These are phyloP conservation scores for Coenobita brevimanus DNA, from an alignment of 1,140 invertebrate genomes.

Conservation along the genomic window DNA sequence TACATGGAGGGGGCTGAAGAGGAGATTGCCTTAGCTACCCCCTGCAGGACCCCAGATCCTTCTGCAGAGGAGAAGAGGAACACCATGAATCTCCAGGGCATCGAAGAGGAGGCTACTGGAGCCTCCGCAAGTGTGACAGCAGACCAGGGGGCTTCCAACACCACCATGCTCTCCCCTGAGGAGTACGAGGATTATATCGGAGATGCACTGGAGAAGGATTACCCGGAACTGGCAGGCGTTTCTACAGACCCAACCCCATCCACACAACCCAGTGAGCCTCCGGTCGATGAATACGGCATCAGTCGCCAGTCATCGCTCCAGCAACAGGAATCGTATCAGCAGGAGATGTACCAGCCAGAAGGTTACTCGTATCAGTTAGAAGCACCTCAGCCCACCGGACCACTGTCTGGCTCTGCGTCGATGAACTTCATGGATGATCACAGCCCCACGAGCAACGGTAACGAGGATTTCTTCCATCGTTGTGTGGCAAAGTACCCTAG, in stretches of 20 bases:
- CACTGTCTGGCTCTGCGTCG: constrained; percentile 54
- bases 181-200: constrained; percentile 68
- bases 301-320: no score
- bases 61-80: constrained; percentile 47
- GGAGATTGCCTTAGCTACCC: constrained; percentile 37
- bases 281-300: neutral
- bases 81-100: constrained; percentile 63
- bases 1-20: constrained; percentile 56
- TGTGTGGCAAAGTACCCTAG: constrained; percentile 44
- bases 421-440: constrained; percentile 60
- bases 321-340: neutral
- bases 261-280: neutral
- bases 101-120: constrained; percentile 48
- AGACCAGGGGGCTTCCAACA: neutral
- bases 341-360: neutral
- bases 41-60: neutral
- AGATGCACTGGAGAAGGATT: constrained; percentile 63
- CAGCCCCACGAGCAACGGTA: constrained; percentile 58
- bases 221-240: constrained; percentile 56
- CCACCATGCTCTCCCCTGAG: constrained; percentile 59
- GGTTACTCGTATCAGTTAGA: neutral
- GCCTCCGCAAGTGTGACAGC: neutral
- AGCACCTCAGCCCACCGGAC: constrained; percentile 28
- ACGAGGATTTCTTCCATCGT: constrained; percentile 37
- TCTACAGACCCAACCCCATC: neutral